phyloP scores from a whole-genome alignment of 1,140 invertebrate species.

The Mycetomoellerius zeteki region DNA sequence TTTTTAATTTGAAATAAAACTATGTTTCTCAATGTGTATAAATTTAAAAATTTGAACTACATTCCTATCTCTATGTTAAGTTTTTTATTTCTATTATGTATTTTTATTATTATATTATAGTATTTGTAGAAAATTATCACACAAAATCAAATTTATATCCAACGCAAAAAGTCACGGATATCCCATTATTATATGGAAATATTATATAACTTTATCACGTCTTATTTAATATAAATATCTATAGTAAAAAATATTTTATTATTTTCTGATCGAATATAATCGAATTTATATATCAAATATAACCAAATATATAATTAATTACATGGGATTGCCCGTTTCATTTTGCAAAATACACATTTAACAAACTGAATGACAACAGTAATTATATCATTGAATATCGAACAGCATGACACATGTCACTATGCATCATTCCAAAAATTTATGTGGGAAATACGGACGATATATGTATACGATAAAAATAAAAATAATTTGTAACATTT shows the following conservation, averaged over 20 bases:
- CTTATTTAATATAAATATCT: neutral
- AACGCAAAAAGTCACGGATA: conserved; percentile 32
- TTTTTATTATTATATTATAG: neutral
- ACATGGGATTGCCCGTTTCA: conserved; percentile 28
- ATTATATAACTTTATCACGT: neutral
- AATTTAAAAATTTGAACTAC: neutral
- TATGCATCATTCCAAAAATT: conserved; percentile 82
- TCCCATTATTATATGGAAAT: conserved; percentile 11
- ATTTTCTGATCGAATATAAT: neutral
- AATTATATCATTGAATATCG: conserved; percentile 53
- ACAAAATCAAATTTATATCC: conserved; percentile 12
- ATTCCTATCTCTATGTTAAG: neutral
- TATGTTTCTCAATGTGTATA: neutral
- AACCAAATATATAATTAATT: neutral
- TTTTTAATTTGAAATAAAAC: neutral
- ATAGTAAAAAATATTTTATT: neutral
- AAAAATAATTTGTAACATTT: conserved; percentile 41
- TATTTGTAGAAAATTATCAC: conserved; percentile 49
- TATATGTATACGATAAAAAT: conserved; percentile 50
- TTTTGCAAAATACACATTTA: conserved; percentile 16
- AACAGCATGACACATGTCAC: conserved; percentile 77
- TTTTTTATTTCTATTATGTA: neutral
- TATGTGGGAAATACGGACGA: conserved; percentile 24
- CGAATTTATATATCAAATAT: too few species aligned
- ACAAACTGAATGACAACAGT: conserved; percentile 32